Evolutionary conservation across 2,797 vertebrate species (phyloP), one percentile per base, ranked within the genome.

Genomic region (Heterohyrax brucei): DNA sequence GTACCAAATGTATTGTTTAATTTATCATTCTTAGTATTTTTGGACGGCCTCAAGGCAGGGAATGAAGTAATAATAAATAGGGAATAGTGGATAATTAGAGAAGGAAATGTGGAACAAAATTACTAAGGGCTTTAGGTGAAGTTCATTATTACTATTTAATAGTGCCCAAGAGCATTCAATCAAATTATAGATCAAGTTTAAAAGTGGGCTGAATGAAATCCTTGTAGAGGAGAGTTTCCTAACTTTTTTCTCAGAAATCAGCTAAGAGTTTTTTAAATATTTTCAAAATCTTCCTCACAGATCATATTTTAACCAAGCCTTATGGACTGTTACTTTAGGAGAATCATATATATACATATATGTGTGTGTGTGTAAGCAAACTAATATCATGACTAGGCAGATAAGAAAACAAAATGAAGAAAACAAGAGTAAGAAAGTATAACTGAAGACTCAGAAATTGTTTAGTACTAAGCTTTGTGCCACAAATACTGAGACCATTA

Each of bases 101-200:
- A 98, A 98, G 98, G 98, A 98, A 98, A 98, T 98, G 98, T 98
- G 98, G 98, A 98, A 98, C 98, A 98, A 98, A 99, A 99, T 99
- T 98, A 99, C 98, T 98, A 98, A 98, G 98, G 98, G 98, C 98
- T 98, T 98, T 98, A 98, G 98, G 98, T 99, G 98, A 99, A 98
- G 98, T 98, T 99, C 98, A 98, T 98, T 98, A 98, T 98, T 98
- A 98, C 98, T 98, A 98, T 98, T 98, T 98, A 98, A 98, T 98
- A 98, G 98, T 98, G 98, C 98, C 98, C 98, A 98, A 97, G 98
- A 98, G 98, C 98, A 98, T 98, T 98, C 70, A 96, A 98, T 98
- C 98, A 98, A 98, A 98, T 98, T 98, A 98, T 98, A 97, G 98
- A 98, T 98, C 97, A 98, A 96, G 97, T 98, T 98, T 98, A 97